Evolutionary conservation across 2,888 invertebrate species (phyloP).

Genomic region (Pyralis farinalis): DNA sequence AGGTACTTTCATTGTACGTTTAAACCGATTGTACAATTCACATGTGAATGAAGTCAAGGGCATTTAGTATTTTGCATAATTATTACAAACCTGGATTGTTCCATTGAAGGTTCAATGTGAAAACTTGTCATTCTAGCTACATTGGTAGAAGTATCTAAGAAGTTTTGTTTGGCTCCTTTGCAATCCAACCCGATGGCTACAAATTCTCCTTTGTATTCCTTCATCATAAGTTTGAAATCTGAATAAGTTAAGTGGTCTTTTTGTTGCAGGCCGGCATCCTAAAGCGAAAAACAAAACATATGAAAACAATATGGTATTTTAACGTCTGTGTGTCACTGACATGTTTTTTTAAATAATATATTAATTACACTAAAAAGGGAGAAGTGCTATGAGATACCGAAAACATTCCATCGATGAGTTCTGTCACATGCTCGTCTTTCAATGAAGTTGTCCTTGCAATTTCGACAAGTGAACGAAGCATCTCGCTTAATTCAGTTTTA

Average conservation of each 20-base stretch:
- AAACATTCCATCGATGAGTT: conserved; percentile 97
- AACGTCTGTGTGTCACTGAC: too few species aligned
- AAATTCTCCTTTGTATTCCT: conserved; percentile 96
- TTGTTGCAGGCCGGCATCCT: conserved; percentile 94
- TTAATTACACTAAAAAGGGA: too few species aligned
- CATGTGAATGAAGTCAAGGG: too few species aligned
- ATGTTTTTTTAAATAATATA: too few species aligned
- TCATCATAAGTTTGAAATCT: conserved; percentile 98
- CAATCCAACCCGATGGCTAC: conserved; percentile 97
- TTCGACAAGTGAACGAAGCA: conserved; percentile 95
- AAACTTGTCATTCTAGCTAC: conserved; percentile 97
- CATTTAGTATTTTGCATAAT: too few species aligned
- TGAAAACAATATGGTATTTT: too few species aligned
- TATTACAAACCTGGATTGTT: conserved; percentile 78
- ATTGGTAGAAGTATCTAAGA: conserved; percentile 95
- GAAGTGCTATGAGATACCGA: conserved; percentile 70
- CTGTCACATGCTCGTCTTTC: conserved; percentile 94
- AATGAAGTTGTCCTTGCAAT: conserved; percentile 95
- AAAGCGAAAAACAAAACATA: conserved; percentile 15
- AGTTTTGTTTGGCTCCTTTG: conserved; percentile 97
- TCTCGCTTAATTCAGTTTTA: conserved; percentile 95
- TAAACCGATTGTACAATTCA: too few species aligned
- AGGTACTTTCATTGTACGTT: too few species aligned
- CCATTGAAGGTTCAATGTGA: conserved; percentile 91
- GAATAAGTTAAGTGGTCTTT: conserved; percentile 94